These are phyloP conservation scores for Aplysia californica DNA, from an alignment of 1,140 invertebrate species.

Conservation along the genomic window DNA sequence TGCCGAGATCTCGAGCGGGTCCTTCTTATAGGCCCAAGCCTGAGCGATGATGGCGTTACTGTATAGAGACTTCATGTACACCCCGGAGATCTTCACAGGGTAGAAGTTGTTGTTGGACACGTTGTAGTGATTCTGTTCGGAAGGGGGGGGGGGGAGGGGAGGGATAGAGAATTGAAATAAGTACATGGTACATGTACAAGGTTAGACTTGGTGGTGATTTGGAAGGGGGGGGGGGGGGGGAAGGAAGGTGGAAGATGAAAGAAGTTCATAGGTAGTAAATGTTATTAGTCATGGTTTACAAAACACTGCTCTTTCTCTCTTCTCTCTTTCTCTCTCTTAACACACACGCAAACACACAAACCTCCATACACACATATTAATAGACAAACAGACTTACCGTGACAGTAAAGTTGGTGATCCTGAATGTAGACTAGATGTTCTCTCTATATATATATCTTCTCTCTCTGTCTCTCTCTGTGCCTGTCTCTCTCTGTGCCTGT, in stretches of 20 bases:
- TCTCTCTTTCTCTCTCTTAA: conserved; percentile 13
- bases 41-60: conserved; percentile 24
- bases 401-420: conserved; percentile 48
- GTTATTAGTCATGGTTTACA: no score
- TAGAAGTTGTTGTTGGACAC: conserved; percentile 51
- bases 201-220: no score
- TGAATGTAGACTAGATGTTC: conserved; percentile 40
- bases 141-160: no score
- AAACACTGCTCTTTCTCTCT: no score
- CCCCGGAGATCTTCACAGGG: conserved; percentile 38
- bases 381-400: conserved; percentile 39
- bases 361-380: not conserved
- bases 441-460: conserved; percentile 37
- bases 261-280: no score
- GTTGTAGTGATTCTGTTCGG: conserved; percentile 51
- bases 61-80: conserved; percentile 40
- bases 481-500: conserved; percentile 37
- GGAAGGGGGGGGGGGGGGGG: no score
- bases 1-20: conserved; percentile 19
- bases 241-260: not conserved
- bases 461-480: not conserved
- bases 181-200: no score
- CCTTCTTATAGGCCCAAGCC: conserved; percentile 10
- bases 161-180: no score
- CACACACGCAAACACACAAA: no score